Evolutionary conservation across 2,888 invertebrate genomes (phyloP).

Genomic region (Nephrotoma flavescens): DNA sequence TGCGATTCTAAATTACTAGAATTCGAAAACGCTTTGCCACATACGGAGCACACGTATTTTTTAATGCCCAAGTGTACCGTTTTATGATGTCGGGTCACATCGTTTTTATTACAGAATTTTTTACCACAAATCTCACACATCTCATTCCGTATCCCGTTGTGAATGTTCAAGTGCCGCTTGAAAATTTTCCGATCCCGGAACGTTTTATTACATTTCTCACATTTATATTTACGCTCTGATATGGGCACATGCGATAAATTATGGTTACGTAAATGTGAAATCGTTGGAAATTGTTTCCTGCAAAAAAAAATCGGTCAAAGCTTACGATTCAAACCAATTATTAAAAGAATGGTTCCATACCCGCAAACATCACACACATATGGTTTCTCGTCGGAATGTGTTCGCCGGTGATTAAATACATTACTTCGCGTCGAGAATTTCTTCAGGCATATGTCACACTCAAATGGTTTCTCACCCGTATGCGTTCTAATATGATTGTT

Average conservation of each 20-base stretch:
- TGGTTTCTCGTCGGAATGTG: slow-evolving; percentile 1
- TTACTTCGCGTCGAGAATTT: background rate
- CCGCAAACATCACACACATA: slow-evolving; percentile 1
- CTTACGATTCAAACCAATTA: background rate
- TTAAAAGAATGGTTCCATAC: background rate
- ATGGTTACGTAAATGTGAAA: slow-evolving; percentile 2
- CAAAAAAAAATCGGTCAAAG: background rate
- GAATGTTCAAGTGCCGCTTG: background rate
- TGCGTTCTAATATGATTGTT: background rate
- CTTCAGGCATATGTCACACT: background rate
- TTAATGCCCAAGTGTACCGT: background rate
- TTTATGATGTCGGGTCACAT: background rate
- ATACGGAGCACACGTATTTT: background rate
- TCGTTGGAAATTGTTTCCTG: slow-evolving; percentile 1
- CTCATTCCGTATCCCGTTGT: background rate
- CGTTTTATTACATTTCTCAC: slow-evolving; percentile 4
- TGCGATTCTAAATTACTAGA: slow-evolving; percentile 1
- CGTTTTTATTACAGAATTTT: slow-evolving; percentile 2
- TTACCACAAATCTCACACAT: slow-evolving; percentile 2
- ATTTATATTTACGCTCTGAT: background rate
- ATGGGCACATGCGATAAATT: slow-evolving; percentile 3
- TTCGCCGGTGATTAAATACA: background rate
- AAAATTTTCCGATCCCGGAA: background rate
- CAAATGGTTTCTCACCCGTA: background rate
- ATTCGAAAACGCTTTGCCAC: background rate